Evolutionary conservation across 2,797 vertebrate species (phyloP).

Genomic region (Pelochelys cantorii): DNA sequence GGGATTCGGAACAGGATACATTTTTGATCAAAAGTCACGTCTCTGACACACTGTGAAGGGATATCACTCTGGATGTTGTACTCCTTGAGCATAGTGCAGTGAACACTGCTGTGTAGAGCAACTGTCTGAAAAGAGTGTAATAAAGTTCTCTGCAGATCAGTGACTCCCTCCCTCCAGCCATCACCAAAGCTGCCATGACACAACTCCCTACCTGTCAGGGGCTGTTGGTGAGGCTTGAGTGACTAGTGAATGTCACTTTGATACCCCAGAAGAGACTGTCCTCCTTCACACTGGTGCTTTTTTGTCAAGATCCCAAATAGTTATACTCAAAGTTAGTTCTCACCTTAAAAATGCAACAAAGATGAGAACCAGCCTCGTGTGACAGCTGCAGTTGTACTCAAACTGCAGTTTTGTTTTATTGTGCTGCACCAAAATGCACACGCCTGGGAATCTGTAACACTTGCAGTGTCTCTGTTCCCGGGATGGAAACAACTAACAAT

Average conservation of each 20-base stretch:
- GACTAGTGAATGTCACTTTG: background rate
- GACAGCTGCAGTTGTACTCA: background rate
- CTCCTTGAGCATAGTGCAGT: background rate
- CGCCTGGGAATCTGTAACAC: background rate
- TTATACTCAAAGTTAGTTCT: too few species aligned
- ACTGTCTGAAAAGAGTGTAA: fast-evolving
- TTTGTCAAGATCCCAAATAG: background rate
- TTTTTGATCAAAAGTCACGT: background rate
- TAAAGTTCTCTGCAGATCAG: background rate
- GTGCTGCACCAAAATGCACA: background rate
- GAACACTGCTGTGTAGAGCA: background rate
- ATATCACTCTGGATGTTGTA: background rate
- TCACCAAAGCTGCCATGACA: background rate
- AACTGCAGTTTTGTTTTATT: background rate
- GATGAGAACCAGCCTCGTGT: background rate
- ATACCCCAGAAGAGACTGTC: background rate
- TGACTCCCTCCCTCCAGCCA: fast-evolving
- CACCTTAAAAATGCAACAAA: background rate
- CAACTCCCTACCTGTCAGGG: background rate
- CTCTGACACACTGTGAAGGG: background rate
- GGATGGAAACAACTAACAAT: background rate
- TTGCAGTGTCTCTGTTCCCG: background rate
- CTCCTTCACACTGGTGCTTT: background rate
- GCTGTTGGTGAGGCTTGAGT: background rate
- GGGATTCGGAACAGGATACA: background rate